Conservation (phyloP, 2,888 invertebrate species). For the Opisthograptis luteolata region DNA sequence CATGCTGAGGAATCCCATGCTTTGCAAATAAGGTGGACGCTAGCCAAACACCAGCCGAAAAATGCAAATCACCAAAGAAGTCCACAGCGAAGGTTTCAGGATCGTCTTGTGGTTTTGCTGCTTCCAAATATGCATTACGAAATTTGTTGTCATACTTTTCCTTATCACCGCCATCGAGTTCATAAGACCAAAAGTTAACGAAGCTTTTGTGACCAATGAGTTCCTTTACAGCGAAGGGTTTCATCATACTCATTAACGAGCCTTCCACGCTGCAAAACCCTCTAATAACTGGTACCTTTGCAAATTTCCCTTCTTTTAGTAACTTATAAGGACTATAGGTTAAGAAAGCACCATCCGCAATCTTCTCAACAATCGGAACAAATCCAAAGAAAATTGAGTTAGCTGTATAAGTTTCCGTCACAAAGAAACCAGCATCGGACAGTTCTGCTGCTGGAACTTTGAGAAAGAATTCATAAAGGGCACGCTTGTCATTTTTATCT, state of each 20-base stretch:
- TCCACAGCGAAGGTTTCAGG: constrained; percentile 46
- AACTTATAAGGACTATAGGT: constrained; percentile 62
- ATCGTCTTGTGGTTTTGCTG: constrained; percentile 31
- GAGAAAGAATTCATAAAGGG: constrained; percentile 45
- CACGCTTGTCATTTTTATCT: constrained; percentile 38
- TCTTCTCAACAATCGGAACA: constrained; percentile 60
- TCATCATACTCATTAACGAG: constrained; percentile 50
- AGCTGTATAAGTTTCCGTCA: constrained; percentile 31
- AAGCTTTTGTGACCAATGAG: constrained; percentile 46
- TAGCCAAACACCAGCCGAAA: constrained; percentile 50
- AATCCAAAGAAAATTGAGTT: constrained; percentile 52
- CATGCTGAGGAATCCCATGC: constrained; percentile 44
- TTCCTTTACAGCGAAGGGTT: constrained; percentile 41
- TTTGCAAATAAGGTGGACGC: constrained; percentile 42
- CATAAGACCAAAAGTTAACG: constrained; percentile 41
- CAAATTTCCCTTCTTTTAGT: constrained; percentile 59
- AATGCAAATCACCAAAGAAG: constrained; percentile 58
- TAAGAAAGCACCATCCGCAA: constrained; percentile 52
- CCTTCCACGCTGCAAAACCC: constrained; percentile 79
- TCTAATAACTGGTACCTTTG: constrained; percentile 70
- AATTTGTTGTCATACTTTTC: constrained; percentile 37
- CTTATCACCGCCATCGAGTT: constrained; percentile 38
- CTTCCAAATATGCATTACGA: constrained; percentile 35
- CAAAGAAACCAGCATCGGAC: constrained; percentile 35
- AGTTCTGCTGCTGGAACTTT: constrained; percentile 37